A percentile compares a stretch with the other conserved stretches of the same genome.
Conservation (phyloP, 2,113 vertebrate genomes). For the Daubentonia madagascariensis region DNA sequence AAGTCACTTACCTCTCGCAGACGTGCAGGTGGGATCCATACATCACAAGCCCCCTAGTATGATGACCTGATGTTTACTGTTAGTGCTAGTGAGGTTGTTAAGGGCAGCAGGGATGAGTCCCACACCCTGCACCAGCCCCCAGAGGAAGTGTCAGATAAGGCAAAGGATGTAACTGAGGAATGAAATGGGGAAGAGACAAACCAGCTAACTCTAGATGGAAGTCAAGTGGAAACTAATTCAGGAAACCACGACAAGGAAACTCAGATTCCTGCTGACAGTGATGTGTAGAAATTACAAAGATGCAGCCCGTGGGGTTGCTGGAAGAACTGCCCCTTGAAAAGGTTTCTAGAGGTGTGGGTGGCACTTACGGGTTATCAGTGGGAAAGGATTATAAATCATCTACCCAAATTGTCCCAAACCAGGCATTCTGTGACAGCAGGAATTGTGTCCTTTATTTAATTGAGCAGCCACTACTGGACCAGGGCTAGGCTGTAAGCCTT, state of each 20-base stretch:
- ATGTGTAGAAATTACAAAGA: neutral
- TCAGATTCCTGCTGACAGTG: too few species aligned
- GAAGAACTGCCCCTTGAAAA: neutral
- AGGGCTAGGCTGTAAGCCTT: neutral
- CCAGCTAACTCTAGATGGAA: neutral
- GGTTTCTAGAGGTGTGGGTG: neutral
- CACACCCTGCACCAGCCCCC: neutral
- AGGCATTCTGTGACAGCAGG: neutral
- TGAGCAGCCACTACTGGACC: neutral
- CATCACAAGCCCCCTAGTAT: neutral
- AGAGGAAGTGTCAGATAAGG: neutral
- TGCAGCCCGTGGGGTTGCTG: neutral
- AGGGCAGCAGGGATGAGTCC: neutral
- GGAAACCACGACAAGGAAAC: neutral
- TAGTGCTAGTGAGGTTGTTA: neutral
- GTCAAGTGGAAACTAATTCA: neutral
- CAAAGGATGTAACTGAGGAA: neutral
- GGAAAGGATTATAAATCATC: neutral
- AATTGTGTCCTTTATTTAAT: neutral
- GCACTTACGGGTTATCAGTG: fast-evolving
- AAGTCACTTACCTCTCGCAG: neutral
- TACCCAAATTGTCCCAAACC: too few species aligned
- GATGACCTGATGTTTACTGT: neutral
- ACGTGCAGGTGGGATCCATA: neutral
- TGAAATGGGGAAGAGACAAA: neutral